Percentiles rank a stretch among this genome's conserved stretches.
Conservation (phyloP, 2,888 invertebrate species). For the Volucella inflata region DNA sequence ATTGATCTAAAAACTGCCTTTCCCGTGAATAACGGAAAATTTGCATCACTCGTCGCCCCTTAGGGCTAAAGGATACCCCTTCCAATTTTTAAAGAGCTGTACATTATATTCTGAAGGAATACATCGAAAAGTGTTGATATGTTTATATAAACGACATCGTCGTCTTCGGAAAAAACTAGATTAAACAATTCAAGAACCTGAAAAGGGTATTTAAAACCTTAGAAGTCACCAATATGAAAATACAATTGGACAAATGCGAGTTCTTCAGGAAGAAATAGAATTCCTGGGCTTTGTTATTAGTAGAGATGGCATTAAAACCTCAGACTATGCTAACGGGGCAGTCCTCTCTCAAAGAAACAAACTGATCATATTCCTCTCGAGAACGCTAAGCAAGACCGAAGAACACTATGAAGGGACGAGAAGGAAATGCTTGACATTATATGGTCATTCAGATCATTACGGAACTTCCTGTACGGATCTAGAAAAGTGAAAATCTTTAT, state of each 20-base stretch:
- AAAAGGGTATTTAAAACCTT: conserved; percentile 50
- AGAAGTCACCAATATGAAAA: conserved; percentile 61
- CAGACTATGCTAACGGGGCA: conserved; percentile 76
- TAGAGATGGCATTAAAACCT: conserved; percentile 45
- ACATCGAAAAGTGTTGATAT: conserved; percentile 55
- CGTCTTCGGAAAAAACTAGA: conserved; percentile 63
- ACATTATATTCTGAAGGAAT: conserved; percentile 57
- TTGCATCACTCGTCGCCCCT: conserved; percentile 46
- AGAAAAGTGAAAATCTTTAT: conserved; percentile 43
- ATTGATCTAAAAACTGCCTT: conserved; percentile 49
- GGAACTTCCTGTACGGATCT: conserved; percentile 45
- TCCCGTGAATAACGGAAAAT: conserved; percentile 56
- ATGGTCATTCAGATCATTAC: conserved; percentile 35
- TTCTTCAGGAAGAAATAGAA: conserved; percentile 59
- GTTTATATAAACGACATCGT: conserved; percentile 71
- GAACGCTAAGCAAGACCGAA: conserved; percentile 51
- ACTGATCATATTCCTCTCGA: conserved; percentile 45
- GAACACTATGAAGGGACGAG: conserved; percentile 53
- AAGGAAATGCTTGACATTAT: conserved; percentile 57
- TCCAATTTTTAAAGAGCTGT: conserved; percentile 51
- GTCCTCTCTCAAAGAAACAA: conserved; percentile 77
- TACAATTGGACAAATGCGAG: conserved; percentile 58
- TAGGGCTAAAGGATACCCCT: conserved; percentile 37
- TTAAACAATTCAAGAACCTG: conserved; percentile 44
- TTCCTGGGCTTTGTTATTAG: conserved; percentile 40